Conservation (phyloP, 2,113 vertebrate species). For the Coryphaenoides rupestris region DNA sequence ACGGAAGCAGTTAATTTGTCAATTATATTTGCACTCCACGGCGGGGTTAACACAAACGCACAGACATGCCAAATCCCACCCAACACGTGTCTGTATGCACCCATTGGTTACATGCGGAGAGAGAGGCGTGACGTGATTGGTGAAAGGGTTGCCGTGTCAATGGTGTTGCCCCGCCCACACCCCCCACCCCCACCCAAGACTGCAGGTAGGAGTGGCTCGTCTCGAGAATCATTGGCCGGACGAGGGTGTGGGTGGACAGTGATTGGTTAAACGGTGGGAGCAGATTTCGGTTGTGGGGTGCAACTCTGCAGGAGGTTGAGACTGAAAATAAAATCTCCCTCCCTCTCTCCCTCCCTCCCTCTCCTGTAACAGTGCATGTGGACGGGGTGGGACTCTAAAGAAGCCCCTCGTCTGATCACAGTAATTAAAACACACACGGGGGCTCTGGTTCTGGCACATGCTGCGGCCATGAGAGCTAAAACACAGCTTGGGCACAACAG, state of each 20-base stretch:
- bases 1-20: too few species aligned
- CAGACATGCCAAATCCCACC: not conserved
- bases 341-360: not conserved
- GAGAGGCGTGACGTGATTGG: constrained; percentile 34
- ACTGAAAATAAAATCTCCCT: not conserved
- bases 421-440: constrained; percentile 47
- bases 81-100: constrained; percentile 15
- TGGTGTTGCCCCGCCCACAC: too few species aligned
- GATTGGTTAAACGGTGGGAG: constrained; percentile 47
- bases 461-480: constrained; percentile 22
- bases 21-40: not conserved
- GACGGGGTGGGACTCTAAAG: constrained; percentile 17
- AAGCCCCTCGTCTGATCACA: constrained; percentile 50
- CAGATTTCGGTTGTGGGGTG: constrained; percentile 55
- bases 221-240: constrained; percentile 44
- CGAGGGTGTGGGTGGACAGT: constrained; percentile 53
- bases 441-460: constrained; percentile 20
- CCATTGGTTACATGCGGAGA: constrained; percentile 32
- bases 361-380: constrained; percentile 32
- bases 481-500: constrained; percentile 17
- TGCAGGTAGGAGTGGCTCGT: constrained; percentile 30
- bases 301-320: constrained; percentile 47
- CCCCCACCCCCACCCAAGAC: too few species aligned
- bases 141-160: constrained; percentile 19
- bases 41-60: constrained; percentile 11